Evolutionary conservation across 1,140 invertebrate genomes (phyloP).

Genomic region (Papilio helenus): DNA sequence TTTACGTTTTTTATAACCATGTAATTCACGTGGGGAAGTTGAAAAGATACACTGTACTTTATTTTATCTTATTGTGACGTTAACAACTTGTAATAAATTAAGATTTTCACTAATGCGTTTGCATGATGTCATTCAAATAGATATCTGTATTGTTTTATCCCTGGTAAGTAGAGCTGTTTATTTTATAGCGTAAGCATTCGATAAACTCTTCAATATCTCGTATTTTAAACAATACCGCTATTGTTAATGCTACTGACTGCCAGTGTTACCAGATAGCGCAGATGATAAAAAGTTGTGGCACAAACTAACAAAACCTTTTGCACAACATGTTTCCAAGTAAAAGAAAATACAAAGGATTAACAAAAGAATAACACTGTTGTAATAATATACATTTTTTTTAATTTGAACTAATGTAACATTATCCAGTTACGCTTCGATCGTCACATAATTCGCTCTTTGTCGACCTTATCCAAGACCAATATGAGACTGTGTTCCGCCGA

Average conservation of each 20-base stretch:
- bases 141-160: slow-evolving; percentile 5
- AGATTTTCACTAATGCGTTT: background rate
- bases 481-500: no score
- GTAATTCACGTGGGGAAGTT: background rate
- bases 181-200: background rate
- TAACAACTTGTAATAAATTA: slow-evolving; percentile 5
- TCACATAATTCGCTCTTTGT: background rate
- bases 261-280: slow-evolving; percentile 8
- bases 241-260: slow-evolving; percentile 2
- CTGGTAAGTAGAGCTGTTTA: background rate
- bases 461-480: no score
- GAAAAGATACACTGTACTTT: background rate
- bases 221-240: slow-evolving; percentile 18
- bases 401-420: background rate
- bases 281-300: background rate
- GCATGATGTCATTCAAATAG: background rate
- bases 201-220: background rate
- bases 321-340: background rate
- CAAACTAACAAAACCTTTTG: background rate
- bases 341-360: no score
- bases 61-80: background rate
- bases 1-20: background rate
- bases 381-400: background rate
- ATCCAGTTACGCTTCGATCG: background rate
- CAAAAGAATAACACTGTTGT: background rate